These are phyloP conservation scores for Cavia porcellus DNA, from an alignment of 2,113 vertebrate genomes.

Conservation along the genomic window DNA sequence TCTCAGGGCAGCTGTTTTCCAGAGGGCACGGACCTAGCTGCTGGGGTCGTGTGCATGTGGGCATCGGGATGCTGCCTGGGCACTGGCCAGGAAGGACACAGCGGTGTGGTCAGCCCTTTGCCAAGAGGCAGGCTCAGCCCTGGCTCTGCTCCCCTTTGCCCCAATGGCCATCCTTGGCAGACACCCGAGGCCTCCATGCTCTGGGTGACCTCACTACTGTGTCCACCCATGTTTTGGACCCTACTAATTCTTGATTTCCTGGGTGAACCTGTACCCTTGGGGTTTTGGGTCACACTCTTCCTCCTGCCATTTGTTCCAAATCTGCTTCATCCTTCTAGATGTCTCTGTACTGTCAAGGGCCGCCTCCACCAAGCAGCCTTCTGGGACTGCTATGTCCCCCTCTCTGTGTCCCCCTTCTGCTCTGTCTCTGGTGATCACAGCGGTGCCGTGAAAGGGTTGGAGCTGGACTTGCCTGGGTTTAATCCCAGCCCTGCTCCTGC, in stretches of 20 bases:
- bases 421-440: not conserved
- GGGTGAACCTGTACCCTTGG: not conserved
- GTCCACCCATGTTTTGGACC: not conserved
- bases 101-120: not conserved
- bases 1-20: not conserved
- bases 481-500: not conserved
- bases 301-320: not conserved
- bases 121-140: not conserved
- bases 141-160: not conserved
- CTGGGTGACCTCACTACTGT: not conserved
- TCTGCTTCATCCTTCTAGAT: not conserved
- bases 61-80: not conserved
- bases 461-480: not conserved
- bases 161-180: not conserved
- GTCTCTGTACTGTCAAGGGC: not conserved
- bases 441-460: not conserved
- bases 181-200: not conserved
- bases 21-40: not conserved
- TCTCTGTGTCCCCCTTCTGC: not conserved
- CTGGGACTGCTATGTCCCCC: not conserved
- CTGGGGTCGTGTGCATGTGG: not conserved
- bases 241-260: not conserved
- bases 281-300: not conserved
- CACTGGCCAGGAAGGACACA: too few relatives aligned
- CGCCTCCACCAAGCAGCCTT: conserved; percentile 5